Evolutionary conservation across 1,140 invertebrate genomes (phyloP).

Genomic region (Trichonephila clavipes): DNA sequence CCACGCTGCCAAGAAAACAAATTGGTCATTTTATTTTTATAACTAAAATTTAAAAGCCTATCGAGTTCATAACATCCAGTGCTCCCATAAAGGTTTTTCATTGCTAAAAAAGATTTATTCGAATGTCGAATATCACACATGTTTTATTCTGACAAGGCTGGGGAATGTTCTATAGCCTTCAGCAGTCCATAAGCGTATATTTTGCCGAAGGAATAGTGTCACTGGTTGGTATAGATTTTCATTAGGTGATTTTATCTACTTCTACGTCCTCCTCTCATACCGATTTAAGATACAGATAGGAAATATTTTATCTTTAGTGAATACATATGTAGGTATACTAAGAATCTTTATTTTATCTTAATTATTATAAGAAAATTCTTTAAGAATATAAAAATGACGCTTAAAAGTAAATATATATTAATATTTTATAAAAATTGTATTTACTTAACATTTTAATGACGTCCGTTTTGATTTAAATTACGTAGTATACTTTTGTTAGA

Average conservation of each 20-base stretch:
- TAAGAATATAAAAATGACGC: not conserved
- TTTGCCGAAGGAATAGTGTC: not conserved
- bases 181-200: slow-evolving; percentile 1
- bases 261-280: not conserved
- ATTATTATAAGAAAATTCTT: not conserved
- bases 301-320: not conserved
- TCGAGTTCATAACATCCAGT: not conserved
- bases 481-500: too few relatives aligned
- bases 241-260: not conserved
- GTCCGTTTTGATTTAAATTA: too few relatives aligned
- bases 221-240: not conserved
- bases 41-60: too few relatives aligned
- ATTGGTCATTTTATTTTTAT: too few relatives aligned
- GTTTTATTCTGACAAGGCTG: slow-evolving; percentile 12
- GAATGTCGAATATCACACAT: not conserved
- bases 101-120: not conserved
- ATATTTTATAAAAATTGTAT: too few relatives aligned
- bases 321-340: not conserved
- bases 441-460: too few relatives aligned
- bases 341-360: not conserved
- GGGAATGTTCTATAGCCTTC: not conserved
- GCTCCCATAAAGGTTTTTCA: not conserved
- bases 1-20: too few relatives aligned
- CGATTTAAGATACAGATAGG: not conserved
- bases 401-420: not conserved